These are phyloP conservation scores for Brachionus paranguensis DNA, from an alignment of 1,140 invertebrate species.

Conservation along the genomic window DNA sequence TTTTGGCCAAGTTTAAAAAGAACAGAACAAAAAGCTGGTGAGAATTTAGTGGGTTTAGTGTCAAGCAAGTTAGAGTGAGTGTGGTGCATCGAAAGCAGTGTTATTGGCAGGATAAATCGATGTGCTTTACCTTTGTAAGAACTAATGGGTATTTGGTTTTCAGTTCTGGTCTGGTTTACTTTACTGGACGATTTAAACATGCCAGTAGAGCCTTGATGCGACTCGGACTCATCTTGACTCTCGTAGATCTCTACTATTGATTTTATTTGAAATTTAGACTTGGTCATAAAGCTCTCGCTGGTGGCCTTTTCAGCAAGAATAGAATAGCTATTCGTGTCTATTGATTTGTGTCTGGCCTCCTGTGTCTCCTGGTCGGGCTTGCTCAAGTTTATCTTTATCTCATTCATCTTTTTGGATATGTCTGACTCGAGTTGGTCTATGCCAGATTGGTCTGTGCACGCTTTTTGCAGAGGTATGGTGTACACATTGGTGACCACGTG, in stretches of 20 bases:
- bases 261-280: constrained; percentile 38
- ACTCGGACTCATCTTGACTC: neutral
- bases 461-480: neutral
- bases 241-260: constrained; percentile 38
- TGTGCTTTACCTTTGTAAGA: neutral
- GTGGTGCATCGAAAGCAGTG: neutral
- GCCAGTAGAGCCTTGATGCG: neutral
- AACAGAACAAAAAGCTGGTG: neutral
- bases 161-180: neutral
- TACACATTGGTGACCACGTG: constrained; percentile 38
- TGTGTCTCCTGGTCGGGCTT: neutral
- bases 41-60: neutral
- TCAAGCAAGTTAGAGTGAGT: neutral
- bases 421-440: neutral
- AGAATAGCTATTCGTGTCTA: neutral
- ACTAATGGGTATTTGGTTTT: neutral
- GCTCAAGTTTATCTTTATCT: neutral
- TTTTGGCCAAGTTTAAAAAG: neutral
- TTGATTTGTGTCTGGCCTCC: neutral
- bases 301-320: neutral
- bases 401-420: neutral
- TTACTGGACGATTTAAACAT: neutral
- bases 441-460: neutral
- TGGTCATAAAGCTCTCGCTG: neutral
- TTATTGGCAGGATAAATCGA: neutral